Percentiles rank a stretch among this genome's conserved stretches.
Evolutionary conservation across 2,113 vertebrate genomes (phyloP).

Genomic region (Toxotes chatareus): DNA sequence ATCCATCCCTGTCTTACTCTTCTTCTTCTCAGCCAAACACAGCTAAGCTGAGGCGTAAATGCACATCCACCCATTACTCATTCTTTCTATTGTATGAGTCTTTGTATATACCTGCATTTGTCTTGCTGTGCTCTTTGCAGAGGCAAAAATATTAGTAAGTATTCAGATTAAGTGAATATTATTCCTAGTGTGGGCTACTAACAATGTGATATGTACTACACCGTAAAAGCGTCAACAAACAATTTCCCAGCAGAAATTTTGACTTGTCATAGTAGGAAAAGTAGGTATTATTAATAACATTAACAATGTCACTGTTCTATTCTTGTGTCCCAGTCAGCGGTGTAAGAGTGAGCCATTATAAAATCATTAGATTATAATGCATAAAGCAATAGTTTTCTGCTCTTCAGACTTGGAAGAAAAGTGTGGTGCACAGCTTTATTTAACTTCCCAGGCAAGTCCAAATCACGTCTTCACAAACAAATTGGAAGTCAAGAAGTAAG

Average conservation of each 20-base stretch:
- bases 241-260: background rate
- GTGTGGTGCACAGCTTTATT: background rate
- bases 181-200: background rate
- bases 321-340: background rate
- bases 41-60: slow-evolving; percentile 13
- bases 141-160: background rate
- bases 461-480: background rate
- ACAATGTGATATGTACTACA: background rate
- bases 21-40: slow-evolving; percentile 36
- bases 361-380: no score
- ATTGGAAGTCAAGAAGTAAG: background rate
- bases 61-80: slow-evolving; percentile 33
- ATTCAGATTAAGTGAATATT: background rate
- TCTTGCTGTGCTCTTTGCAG: background rate
- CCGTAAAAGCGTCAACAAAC: background rate
- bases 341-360: background rate
- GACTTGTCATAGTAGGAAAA: no score
- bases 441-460: background rate
- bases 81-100: slow-evolving; percentile 49
- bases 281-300: no score
- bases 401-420: background rate
- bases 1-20: slow-evolving; percentile 1
- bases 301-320: no score
- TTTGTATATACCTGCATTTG: slow-evolving; percentile 25
- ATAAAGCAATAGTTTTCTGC: background rate